These are phyloP conservation scores for Drosophila micromelanica DNA, from an alignment of 1,140 invertebrate genomes.

Conservation along the genomic window DNA sequence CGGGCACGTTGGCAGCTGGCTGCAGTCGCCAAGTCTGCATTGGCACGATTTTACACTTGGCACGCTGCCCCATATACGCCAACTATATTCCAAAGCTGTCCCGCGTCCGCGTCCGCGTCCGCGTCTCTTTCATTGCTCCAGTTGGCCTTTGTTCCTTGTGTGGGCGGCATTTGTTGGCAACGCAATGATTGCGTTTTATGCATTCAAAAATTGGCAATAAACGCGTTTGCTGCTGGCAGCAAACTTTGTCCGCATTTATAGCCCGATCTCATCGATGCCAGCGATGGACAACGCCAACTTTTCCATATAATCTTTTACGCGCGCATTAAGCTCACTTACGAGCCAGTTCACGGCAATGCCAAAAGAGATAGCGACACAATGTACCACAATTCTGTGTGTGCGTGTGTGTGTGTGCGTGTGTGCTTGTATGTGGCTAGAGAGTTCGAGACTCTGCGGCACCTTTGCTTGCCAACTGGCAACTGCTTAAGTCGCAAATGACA, in stretches of 20 bases:
- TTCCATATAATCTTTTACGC: conserved; percentile 79
- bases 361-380: conserved; percentile 31
- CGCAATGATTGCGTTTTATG: conserved; percentile 69
- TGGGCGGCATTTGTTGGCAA: conserved; percentile 72
- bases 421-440: not conserved
- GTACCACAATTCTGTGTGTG: conserved; percentile 7
- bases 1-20: conserved; percentile 15
- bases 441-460: conserved; percentile 37
- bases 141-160: conserved; percentile 2
- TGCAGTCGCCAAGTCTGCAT: conserved; percentile 39
- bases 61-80: conserved; percentile 70
- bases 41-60: conserved; percentile 72
- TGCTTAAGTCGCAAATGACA: conserved; percentile 38
- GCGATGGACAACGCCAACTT: conserved; percentile 63
- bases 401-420: not conserved
- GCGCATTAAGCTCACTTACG: conserved; percentile 74
- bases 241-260: conserved; percentile 64
- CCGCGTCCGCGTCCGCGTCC: not conserved
- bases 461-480: conserved; percentile 30
- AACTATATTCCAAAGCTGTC: not conserved
- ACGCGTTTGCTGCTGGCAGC: conserved; percentile 55
- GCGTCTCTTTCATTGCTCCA: not conserved
- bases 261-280: conserved; percentile 19
- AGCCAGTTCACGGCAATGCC: conserved; percentile 43
- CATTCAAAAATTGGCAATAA: conserved; percentile 81